Evolutionary conservation across 2,888 invertebrate genomes (phyloP).

Genomic region (Troglohyphantes excavatus): DNA sequence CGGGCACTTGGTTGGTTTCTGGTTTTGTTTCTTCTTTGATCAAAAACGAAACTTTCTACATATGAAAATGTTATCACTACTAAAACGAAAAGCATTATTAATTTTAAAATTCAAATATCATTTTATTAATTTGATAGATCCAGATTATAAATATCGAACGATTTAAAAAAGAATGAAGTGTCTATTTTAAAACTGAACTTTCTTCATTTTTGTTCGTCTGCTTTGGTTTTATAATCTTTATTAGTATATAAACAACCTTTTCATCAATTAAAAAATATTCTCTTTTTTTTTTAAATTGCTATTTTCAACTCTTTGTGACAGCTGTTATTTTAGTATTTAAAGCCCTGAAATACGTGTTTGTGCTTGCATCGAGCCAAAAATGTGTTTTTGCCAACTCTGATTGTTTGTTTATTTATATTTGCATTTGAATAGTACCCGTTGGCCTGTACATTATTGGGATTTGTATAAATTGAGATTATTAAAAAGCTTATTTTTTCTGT

Average conservation of each 20-base stretch:
- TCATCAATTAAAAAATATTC: not conserved
- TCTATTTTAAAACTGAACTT: too few species aligned
- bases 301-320: not conserved
- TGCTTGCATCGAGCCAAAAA: slow-evolving; percentile 7
- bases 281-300: not conserved
- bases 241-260: too few species aligned
- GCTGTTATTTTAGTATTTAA: not conserved
- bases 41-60: not conserved
- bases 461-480: not conserved
- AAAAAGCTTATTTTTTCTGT: not conserved
- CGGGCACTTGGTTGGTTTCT: not conserved
- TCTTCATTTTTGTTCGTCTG: too few species aligned
- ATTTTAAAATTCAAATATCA: too few species aligned
- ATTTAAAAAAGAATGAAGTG: too few species aligned
- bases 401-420: slow-evolving; percentile 43
- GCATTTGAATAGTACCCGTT: slow-evolving; percentile 14
- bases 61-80: not conserved
- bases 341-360: slow-evolving; percentile 16
- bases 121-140: too few species aligned
- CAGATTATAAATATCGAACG: too few species aligned
- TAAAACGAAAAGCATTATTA: too few species aligned
- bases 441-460: not conserved
- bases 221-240: too few species aligned
- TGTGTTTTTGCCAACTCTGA: slow-evolving; percentile 50
- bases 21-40: not conserved